A percentile compares a stretch with the other conserved stretches of the same genome.
Conservation (phyloP, 2,797 vertebrate species). For the Acropternis orthonyx region DNA sequence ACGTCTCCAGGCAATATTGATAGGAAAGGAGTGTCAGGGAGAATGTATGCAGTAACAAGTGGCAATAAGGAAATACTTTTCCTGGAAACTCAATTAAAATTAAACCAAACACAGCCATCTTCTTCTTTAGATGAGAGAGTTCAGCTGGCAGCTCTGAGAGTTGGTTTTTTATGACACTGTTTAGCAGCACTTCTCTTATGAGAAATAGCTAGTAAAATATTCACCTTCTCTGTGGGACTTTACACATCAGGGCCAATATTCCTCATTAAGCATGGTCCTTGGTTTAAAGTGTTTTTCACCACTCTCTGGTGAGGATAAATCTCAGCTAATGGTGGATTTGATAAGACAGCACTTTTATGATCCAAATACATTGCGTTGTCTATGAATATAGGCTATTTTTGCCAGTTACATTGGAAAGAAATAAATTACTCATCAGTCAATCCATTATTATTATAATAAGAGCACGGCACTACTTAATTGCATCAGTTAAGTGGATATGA, state of each 20-base stretch:
- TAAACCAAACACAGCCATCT: constrained; percentile 3
- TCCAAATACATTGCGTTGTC: constrained; percentile 48
- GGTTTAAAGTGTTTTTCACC: neutral
- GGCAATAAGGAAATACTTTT: constrained; percentile 58
- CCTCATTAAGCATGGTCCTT: neutral
- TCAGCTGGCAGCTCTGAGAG: constrained; percentile 7
- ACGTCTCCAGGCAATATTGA: constrained; percentile 23
- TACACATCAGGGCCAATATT: neutral
- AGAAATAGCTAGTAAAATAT: constrained; percentile 44
- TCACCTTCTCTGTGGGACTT: constrained; percentile 1
- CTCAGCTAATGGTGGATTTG: neutral
- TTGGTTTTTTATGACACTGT: neutral
- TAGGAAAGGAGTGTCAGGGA: constrained; percentile 39
- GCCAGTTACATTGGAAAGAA: constrained; percentile 71
- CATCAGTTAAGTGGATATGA: constrained; percentile 75
- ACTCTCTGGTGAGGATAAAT: constrained; percentile 35
- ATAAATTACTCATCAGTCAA: constrained; percentile 72
- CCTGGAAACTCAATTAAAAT: constrained; percentile 49
- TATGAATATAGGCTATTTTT: constrained; percentile 65
- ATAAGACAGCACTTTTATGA: constrained; percentile 59
- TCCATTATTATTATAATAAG: constrained; percentile 71
- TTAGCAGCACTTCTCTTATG: constrained; percentile 22
- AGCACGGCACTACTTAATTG: constrained; percentile 73
- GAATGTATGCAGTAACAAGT: neutral
- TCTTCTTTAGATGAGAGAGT: neutral